Percentiles rank a stretch among this genome's conserved stretches.
Conservation (phyloP, 2,888 invertebrate species). For the Cecidostiba fungosa region DNA sequence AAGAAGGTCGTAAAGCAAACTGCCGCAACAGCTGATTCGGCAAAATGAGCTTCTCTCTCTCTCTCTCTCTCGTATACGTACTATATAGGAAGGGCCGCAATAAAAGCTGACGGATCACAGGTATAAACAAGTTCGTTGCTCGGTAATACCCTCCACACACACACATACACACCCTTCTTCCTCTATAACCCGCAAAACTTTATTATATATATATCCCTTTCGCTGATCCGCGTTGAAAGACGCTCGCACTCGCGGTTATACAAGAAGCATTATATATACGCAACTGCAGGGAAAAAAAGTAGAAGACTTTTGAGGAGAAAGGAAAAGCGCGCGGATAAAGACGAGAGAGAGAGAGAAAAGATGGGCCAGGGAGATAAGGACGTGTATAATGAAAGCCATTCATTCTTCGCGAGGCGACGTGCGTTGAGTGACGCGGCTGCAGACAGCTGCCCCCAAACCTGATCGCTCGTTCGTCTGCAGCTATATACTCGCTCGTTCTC, state of each 20-base stretch:
- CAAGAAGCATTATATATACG: neutral
- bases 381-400: constrained; percentile 78
- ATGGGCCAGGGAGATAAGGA: constrained; percentile 31
- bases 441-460: constrained; percentile 80
- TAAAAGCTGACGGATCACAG: constrained; percentile 15
- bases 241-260: neutral
- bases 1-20: constrained; percentile 3
- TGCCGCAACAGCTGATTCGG: neutral
- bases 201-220: neutral
- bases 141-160: constrained; percentile 1
- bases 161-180: neutral
- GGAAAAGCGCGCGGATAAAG: constrained; percentile 23
- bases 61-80: neutral
- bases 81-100: neutral
- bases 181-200: neutral
- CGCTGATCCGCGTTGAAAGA: constrained; percentile 18
- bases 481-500: constrained; percentile 58
- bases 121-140: constrained; percentile 25
- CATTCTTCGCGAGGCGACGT: constrained; percentile 52
- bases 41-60: neutral
- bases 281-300: neutral
- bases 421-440: constrained; percentile 78
- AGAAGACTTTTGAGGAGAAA: neutral
- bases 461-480: constrained; percentile 73
- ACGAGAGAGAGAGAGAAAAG: neutral